Percentiles rank a stretch among this genome's conserved stretches.
Conservation (phyloP, 2,888 invertebrate genomes). For the Lasioglossum malachurum region DNA sequence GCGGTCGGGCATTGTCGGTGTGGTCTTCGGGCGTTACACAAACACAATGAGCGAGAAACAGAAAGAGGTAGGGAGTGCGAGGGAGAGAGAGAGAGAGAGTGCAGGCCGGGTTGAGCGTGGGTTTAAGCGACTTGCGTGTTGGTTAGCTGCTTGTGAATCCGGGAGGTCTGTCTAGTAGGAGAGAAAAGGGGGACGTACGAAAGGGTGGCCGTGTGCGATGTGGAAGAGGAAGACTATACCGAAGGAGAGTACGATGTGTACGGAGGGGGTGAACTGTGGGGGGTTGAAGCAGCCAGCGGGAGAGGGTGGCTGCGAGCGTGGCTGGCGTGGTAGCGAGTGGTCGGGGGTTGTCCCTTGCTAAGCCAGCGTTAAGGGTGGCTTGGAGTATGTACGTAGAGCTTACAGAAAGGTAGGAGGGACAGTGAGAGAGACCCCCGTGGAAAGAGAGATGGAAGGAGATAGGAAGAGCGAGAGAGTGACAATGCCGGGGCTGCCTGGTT, state of each 20-base stretch:
- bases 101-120: conserved; percentile 72
- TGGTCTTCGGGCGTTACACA: conserved; percentile 76
- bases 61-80: neutral
- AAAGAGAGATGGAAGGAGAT: conserved; percentile 61
- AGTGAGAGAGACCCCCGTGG: conserved; percentile 49
- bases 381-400: conserved; percentile 77
- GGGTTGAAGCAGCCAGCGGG: conserved; percentile 19
- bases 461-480: conserved; percentile 68
- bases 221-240: conserved; percentile 50
- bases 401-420: conserved; percentile 74
- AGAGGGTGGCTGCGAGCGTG: conserved; percentile 46
- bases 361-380: conserved; percentile 83
- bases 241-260: conserved; percentile 8
- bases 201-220: conserved; percentile 60
- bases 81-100: conserved; percentile 16
- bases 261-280: neutral
- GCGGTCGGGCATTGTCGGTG: conserved; percentile 73
- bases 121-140: conserved; percentile 79
- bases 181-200: conserved; percentile 59
- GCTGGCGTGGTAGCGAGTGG: conserved; percentile 64
- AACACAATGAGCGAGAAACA: conserved; percentile 74
- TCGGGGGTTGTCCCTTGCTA: conserved; percentile 80
- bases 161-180: conserved; percentile 65
- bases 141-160: conserved; percentile 78
- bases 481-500: conserved; percentile 51